phyloP scores from a whole-genome alignment of 30 jellyfish, hydroid and myxozoan genomes.

The Sanderia malayensis region DNA sequence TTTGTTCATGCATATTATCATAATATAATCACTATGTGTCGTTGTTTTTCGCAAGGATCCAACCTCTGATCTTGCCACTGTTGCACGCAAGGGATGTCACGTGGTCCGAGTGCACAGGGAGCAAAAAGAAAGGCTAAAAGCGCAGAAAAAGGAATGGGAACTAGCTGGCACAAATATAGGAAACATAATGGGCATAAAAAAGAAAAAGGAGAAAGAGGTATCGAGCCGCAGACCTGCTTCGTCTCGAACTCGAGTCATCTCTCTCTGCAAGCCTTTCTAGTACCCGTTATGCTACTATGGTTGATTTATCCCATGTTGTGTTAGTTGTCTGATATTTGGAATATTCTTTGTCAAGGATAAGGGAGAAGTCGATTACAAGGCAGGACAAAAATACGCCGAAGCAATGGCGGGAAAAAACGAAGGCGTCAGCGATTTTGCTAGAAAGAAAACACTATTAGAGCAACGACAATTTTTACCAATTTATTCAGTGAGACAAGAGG shows the following conservation, averaged over 20 bases:
- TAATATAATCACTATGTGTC: no score
- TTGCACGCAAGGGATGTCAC: conserved; percentile 96
- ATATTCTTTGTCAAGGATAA: no score
- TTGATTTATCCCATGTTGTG: no score
- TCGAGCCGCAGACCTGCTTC: no score
- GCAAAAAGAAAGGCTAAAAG: conserved; percentile 88
- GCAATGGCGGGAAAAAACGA: conserved; percentile 67
- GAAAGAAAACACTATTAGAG: conserved; percentile 65
- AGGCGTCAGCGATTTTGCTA: conserved; percentile 91
- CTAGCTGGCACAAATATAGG: conserved; percentile 98
- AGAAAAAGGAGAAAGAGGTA: conserved; percentile 87
- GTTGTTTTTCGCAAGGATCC: conserved; percentile 93
- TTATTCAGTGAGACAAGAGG: conserved; percentile 94
- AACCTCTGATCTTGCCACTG: conserved; percentile 91
- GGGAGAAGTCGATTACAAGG: conserved; percentile 74
- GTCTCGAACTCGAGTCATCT: no score
- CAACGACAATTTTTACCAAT: conserved; percentile 92
- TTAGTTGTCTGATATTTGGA: no score
- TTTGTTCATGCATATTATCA: no score
- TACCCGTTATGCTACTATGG: no score
- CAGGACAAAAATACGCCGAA: conserved; percentile 76
- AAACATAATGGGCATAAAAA: conserved; percentile 90
- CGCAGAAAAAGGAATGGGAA: conserved; percentile 95
- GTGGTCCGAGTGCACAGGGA: conserved; percentile 94
- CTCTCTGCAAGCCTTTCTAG: no score